Evolutionary conservation across 2,888 invertebrate species (phyloP).

Genomic region (Syrista parreyssii): DNA sequence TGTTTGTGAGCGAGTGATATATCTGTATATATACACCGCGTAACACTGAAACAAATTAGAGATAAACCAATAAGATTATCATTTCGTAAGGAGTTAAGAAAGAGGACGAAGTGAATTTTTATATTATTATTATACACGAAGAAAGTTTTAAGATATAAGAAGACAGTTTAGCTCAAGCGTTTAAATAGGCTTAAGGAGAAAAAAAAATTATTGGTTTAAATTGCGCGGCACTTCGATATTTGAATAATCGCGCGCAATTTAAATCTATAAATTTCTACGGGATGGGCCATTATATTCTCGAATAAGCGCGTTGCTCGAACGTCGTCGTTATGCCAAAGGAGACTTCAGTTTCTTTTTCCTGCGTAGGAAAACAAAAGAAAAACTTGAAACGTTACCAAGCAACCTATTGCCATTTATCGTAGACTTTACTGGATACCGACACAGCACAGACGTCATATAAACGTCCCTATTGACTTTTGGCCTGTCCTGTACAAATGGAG

Average conservation of each 20-base stretch:
- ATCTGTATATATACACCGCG: slow-evolving; percentile 31
- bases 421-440: neutral
- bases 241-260: slow-evolving; percentile 22
- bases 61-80: slow-evolving; percentile 28
- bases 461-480: neutral
- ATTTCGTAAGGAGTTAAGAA: slow-evolving; percentile 13
- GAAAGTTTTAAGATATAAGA: slow-evolving; percentile 28
- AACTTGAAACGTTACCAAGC: neutral
- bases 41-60: slow-evolving; percentile 27
- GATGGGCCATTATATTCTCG: neutral
- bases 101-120: slow-evolving; percentile 27
- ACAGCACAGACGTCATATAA: neutral
- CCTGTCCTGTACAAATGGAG: neutral
- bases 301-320: neutral
- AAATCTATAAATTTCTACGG: slow-evolving; percentile 5
- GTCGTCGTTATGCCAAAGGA: neutral
- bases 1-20: slow-evolving; percentile 39
- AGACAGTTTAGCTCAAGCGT: slow-evolving; percentile 35
- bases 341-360: neutral
- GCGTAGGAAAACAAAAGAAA: neutral
- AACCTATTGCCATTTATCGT: neutral
- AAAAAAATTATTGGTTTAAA: slow-evolving; percentile 16
- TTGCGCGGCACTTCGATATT: slow-evolving; percentile 19
- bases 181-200: slow-evolving; percentile 22
- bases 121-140: slow-evolving; percentile 23